phyloP scores from a whole-genome alignment of 2,888 invertebrate genomes.

The Baccha elongata region DNA sequence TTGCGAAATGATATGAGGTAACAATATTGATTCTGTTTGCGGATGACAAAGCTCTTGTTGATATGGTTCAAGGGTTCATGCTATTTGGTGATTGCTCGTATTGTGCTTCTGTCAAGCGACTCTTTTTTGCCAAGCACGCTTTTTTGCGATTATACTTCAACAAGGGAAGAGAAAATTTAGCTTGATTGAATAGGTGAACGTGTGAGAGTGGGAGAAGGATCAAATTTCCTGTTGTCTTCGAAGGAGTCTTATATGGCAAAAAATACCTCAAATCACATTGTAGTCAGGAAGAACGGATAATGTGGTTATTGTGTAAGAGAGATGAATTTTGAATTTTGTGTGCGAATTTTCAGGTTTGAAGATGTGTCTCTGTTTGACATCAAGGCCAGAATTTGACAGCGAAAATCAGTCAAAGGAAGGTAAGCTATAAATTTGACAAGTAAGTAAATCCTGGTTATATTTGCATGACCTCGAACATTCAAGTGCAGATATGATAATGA shows the following conservation, averaged over 20 bases:
- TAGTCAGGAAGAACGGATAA: too few species aligned
- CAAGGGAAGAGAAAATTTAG: conserved; percentile 16
- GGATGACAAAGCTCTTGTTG: conserved; percentile 9
- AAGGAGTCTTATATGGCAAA: neutral
- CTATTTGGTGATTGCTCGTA: conserved; percentile 45
- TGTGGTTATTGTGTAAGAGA: too few species aligned
- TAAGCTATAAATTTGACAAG: too few species aligned
- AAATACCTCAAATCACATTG: too few species aligned
- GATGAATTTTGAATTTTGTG: too few species aligned
- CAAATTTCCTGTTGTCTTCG: conserved; percentile 10
- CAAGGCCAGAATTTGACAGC: too few species aligned
- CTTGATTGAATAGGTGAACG: conserved; percentile 21
- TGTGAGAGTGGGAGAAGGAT: neutral
- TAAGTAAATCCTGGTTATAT: too few species aligned
- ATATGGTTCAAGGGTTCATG: conserved; percentile 28
- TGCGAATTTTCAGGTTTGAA: too few species aligned
- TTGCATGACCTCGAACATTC: too few species aligned
- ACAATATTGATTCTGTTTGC: neutral
- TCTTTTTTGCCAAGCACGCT: conserved; percentile 1
- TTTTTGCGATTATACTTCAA: conserved; percentile 7
- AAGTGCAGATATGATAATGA: too few species aligned
- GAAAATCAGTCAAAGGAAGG: too few species aligned
- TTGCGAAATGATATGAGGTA: neutral
- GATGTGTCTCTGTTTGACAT: too few species aligned
- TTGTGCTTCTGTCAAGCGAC: conserved; percentile 19